Conservation (phyloP, 2,113 vertebrate species). For the Channa maculata region DNA sequence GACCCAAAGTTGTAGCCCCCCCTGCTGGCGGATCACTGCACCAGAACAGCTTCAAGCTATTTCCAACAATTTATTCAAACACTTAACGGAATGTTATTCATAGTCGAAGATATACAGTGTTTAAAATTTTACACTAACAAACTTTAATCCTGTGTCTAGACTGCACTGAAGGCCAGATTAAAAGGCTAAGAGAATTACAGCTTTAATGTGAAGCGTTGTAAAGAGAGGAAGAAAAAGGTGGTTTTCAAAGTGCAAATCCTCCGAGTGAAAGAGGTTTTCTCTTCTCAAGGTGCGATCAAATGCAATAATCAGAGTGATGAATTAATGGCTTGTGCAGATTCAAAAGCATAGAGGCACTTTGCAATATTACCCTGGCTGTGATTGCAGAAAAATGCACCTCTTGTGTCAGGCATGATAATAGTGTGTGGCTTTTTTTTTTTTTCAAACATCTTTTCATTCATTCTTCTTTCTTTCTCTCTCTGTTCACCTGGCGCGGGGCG, state of each 20-base stretch:
- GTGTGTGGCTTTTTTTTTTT: not conserved
- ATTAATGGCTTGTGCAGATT: conserved; percentile 43
- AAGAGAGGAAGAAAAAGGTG: not conserved
- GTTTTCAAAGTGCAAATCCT: conserved; percentile 30
- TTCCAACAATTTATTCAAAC: not conserved
- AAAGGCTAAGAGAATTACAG: conserved; percentile 15
- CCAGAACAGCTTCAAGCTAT: not conserved
- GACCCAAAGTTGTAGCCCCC: conserved; percentile 68
- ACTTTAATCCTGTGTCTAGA: not conserved
- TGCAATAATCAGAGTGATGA: conserved; percentile 15
- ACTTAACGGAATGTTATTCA: not conserved
- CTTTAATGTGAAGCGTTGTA: conserved; percentile 8
- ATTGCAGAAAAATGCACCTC: conserved; percentile 34
- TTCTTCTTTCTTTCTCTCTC: not conserved
- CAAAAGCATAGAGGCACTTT: conserved; percentile 47
- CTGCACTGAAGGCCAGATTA: conserved; percentile 9
- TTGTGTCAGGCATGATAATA: conserved; percentile 21
- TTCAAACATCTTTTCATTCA: conserved; percentile 14
- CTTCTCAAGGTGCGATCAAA: conserved; percentile 46
- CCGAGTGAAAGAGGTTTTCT: conserved; percentile 13
- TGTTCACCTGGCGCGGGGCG: not conserved
- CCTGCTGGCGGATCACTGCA: conserved; percentile 64
- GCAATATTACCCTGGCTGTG: conserved; percentile 31
- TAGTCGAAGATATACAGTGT: not conserved
- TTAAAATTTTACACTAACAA: not conserved